Evolutionary conservation across 2,113 vertebrate genomes (phyloP).

Genomic region (Zootoca vivipara): DNA sequence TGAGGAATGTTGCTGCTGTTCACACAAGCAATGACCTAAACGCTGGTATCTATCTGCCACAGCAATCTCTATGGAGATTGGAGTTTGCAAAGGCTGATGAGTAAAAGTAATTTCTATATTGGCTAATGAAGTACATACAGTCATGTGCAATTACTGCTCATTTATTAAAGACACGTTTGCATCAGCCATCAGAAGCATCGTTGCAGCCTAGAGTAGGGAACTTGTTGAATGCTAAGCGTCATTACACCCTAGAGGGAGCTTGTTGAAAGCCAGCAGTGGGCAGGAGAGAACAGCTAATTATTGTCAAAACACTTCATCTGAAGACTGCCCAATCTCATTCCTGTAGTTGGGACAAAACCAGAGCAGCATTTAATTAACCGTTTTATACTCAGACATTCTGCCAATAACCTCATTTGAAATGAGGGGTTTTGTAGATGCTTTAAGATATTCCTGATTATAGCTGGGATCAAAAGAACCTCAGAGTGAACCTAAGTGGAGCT

Average conservation of each 20-base stretch:
- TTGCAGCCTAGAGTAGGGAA: neutral
- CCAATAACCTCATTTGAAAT: neutral
- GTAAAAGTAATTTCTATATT: neutral
- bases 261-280: neutral
- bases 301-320: neutral
- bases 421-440: neutral
- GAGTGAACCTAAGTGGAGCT: neutral
- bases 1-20: neutral
- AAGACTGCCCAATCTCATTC: neutral
- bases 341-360: neutral
- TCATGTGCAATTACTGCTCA: slow-evolving; percentile 8
- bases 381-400: neutral
- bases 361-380: neutral
- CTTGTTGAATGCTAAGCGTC: neutral
- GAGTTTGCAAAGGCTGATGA: neutral
- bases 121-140: neutral
- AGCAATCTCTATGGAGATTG: neutral
- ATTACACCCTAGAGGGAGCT: neutral
- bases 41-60: neutral
- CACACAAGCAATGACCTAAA: neutral
- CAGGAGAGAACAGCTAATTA: neutral
- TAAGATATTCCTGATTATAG: neutral
- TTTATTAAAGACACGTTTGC: neutral
- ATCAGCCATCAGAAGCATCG: neutral
- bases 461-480: neutral